Evolutionary conservation across 2,888 invertebrate genomes (phyloP), one percentile per base, ranked within the genome.

Genomic region (Calliphora vomitoria): DNA sequence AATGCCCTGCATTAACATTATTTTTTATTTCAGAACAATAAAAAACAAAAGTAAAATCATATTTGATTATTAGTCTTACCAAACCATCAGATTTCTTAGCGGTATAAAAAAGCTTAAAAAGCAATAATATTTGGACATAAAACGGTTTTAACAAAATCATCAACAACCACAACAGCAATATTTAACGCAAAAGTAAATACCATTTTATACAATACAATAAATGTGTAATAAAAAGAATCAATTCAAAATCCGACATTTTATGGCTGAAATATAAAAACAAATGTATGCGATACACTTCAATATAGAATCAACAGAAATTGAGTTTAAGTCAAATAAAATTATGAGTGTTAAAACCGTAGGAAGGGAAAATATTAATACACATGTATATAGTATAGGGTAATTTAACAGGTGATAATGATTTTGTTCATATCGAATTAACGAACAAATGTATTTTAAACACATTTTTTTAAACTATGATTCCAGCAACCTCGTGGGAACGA

Each of bases 71-170:
- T 60, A 31, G 25, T 3, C 35, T 35, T 35, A 35, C 35, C 35
- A 31, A 35, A 53, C 38, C 13, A 71, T 11, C 18, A 10, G 72
- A 18, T 58, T 15, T 58, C 44, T 13, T 55, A 44, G 25, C 38
- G n/a, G 55, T 68, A 66, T 50, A 25, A 66, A 58, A 78, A 66
- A 66, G 66, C 66, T 78, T 66, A 53, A 78, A 78, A 78, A 66
- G 25, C 38, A 31, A 78, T 78, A 66, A 78, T 41, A 50, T 38
- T 78, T 41, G 41, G 41, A 78, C 53, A 78, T 66, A 44, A 78
- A 55, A 44, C 13, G 31, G 15, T 44, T 20, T n/a, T 4, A 18
- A 20, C 20, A 62, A 74, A 15, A 20, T 8, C 20, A 20, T 13
- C 20, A 58, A 47, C 10, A 44, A 18, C 15, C 47, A 35, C 41